Conservation (phyloP, 2,113 vertebrate genomes). For the Zingel zingel region DNA sequence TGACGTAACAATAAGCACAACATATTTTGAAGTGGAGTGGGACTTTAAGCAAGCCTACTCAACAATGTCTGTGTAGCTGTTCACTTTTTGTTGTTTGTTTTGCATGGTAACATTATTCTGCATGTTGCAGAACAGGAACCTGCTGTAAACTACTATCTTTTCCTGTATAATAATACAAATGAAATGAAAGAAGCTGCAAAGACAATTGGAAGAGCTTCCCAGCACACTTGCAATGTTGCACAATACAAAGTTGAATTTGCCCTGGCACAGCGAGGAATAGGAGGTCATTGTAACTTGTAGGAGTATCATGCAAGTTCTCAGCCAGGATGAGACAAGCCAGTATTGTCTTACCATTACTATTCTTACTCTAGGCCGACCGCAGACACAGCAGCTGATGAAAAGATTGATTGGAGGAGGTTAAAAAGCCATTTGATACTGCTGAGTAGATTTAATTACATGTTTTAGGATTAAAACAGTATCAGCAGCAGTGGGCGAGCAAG, state of each 20-base stretch:
- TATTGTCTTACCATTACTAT: constrained; percentile 84
- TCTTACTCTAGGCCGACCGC: constrained; percentile 64
- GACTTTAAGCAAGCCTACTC: neutral
- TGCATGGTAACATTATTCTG: too few species aligned
- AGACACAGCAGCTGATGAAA: constrained; percentile 76
- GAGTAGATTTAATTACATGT: constrained; percentile 69
- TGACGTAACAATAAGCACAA: neutral
- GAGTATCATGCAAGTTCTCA: constrained; percentile 52
- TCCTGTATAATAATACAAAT: too few species aligned
- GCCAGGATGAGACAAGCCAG: constrained; percentile 75
- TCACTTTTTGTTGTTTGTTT: too few species aligned
- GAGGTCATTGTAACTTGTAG: constrained; percentile 52
- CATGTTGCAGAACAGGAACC: too few species aligned
- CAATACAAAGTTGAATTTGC: constrained; percentile 16
- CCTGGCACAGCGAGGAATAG: constrained; percentile 15
- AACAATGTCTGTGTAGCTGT: neutral
- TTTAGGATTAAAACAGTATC: constrained; percentile 70
- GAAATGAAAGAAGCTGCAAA: constrained; percentile 2
- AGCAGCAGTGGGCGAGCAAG: constrained; percentile 30
- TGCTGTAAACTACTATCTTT: too few species aligned
- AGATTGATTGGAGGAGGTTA: constrained; percentile 79
- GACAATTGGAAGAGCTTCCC: neutral
- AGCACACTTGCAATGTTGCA: constrained; percentile 33
- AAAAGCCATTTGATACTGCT: constrained; percentile 75
- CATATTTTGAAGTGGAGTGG: neutral